Evolutionary conservation across 2,888 invertebrate genomes (phyloP).

Genomic region (Limnephilus marmoratus): DNA sequence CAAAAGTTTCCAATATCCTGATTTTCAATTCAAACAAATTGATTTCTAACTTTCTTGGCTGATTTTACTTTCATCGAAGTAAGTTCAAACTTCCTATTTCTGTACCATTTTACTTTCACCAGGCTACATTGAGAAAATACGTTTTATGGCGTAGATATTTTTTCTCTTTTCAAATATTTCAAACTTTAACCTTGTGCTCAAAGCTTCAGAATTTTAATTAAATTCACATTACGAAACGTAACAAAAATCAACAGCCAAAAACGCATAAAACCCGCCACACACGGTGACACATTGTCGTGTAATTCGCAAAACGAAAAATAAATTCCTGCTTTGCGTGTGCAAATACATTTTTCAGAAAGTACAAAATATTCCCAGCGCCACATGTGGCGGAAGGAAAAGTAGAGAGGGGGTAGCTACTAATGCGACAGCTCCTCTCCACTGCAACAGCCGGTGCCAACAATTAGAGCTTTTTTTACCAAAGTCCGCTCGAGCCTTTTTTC

Average conservation of each 20-base stretch:
- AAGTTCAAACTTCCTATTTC: background rate
- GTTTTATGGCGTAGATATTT: background rate
- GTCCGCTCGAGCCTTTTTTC: constrained; percentile 29
- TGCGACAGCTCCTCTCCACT: constrained; percentile 31
- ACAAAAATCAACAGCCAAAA: background rate
- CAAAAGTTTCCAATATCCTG: background rate
- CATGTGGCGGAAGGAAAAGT: constrained; percentile 5
- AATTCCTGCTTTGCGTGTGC: constrained; percentile 25
- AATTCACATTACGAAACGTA: background rate
- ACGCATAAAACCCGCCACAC: background rate
- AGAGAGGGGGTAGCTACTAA: constrained; percentile 25
- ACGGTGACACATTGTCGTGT: background rate
- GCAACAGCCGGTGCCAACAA: constrained; percentile 50
- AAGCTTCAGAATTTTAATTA: background rate
- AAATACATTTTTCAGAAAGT: constrained; percentile 28
- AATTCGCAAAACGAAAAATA: constrained; percentile 46
- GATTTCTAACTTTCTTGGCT: background rate
- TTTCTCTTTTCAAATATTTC: background rate
- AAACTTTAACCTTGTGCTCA: background rate
- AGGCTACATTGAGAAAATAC: background rate
- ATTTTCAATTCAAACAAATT: background rate
- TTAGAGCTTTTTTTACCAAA: constrained; percentile 44
- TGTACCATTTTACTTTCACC: background rate
- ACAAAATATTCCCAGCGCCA: background rate
- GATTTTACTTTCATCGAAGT: background rate